These are phyloP conservation scores for Papilio protenor DNA, from an alignment of 2,888 invertebrate species.

Conservation along the genomic window DNA sequence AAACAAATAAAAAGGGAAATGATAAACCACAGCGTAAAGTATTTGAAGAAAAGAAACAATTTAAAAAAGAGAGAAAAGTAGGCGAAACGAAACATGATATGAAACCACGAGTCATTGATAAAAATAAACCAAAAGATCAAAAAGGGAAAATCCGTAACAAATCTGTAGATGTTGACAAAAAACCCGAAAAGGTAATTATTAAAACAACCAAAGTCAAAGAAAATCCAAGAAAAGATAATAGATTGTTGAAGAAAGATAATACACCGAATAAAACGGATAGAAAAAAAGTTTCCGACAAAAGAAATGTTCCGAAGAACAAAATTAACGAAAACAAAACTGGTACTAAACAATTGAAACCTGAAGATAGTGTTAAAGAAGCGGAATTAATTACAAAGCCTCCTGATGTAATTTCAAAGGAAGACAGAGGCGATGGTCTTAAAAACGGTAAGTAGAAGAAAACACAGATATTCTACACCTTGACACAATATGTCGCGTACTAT, in stretches of 20 bases:
- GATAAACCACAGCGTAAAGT: constrained; percentile 6
- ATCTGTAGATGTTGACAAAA: not conserved
- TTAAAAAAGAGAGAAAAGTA: not conserved
- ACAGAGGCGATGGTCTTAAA: constrained; percentile 12
- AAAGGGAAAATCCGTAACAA: constrained; percentile 1
- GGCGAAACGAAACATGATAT: not conserved
- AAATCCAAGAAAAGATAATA: not conserved
- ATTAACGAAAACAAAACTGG: not conserved
- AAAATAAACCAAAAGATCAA: constrained; percentile 20
- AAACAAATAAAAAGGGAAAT: constrained; percentile 16
- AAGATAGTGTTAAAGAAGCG: not conserved
- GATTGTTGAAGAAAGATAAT: constrained; percentile 1
- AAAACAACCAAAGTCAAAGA: not conserved
- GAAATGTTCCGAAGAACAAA: not conserved
- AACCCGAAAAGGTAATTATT: constrained; percentile 6
- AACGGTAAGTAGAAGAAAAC: constrained; percentile 7
- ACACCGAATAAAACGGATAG: not conserved
- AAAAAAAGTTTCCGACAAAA: constrained; percentile 9
- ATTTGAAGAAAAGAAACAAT: not conserved
- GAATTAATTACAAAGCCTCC: not conserved
- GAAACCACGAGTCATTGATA: constrained; percentile 13
- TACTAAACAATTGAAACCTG: not conserved
- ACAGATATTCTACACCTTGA: not conserved
- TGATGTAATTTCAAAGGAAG: constrained; percentile 11
- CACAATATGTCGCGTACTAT: not conserved